Conservation (phyloP, 1,140 invertebrate species). For the Heliothis virescens region DNA sequence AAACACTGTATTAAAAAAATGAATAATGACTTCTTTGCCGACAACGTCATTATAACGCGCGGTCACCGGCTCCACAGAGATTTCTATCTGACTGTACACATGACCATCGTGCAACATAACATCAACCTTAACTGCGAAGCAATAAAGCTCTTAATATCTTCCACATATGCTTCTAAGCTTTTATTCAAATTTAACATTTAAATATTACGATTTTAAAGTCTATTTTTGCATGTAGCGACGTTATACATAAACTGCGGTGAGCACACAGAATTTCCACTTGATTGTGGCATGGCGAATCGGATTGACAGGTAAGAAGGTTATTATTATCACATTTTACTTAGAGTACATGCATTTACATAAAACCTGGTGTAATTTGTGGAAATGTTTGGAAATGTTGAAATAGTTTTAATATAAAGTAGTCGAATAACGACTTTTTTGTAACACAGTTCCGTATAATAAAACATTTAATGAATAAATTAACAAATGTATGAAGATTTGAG, state of each 20-base stretch:
- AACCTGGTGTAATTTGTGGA: constrained; percentile 68
- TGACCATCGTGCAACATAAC: constrained; percentile 44
- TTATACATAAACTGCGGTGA: constrained; percentile 54
- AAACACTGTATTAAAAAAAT: constrained; percentile 86
- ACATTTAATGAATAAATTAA: not conserved
- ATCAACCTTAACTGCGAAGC: constrained; percentile 44
- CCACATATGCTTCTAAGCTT: constrained; percentile 5
- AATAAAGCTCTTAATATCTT: constrained; percentile 45
- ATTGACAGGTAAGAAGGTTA: constrained; percentile 84
- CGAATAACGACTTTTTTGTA: constrained; percentile 12
- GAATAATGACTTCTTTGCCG: constrained; percentile 85
- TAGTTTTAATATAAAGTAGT: constrained; percentile 25
- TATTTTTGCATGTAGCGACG: constrained; percentile 55
- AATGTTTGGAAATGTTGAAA: constrained; percentile 46
- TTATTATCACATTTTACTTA: constrained; percentile 85
- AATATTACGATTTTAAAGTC: constrained; percentile 53
- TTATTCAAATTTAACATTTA: constrained; percentile 53
- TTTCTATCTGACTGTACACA: constrained; percentile 73
- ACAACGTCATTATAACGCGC: constrained; percentile 80
- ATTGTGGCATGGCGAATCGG: constrained; percentile 80
- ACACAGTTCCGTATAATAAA: constrained; percentile 23
- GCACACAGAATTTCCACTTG: constrained; percentile 70
- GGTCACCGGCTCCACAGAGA: constrained; percentile 76
- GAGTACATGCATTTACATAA: constrained; percentile 80
- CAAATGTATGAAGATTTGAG: not conserved